These are phyloP conservation scores for Laothoe populi DNA, from an alignment of 2,888 invertebrate species.

Conservation along the genomic window DNA sequence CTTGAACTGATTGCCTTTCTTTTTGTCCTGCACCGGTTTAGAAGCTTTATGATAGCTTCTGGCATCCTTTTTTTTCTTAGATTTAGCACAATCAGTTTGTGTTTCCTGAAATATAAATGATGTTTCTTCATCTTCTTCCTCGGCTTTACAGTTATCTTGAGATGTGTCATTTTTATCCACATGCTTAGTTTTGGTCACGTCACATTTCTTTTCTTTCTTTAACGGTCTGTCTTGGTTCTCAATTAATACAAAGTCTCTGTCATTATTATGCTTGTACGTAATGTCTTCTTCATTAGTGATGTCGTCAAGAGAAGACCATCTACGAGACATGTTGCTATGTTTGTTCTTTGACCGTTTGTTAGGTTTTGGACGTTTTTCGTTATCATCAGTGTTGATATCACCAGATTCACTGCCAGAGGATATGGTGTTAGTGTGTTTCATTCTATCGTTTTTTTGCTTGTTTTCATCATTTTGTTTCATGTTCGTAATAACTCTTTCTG, in stretches of 20 bases:
- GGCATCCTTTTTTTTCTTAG: constrained; percentile 80
- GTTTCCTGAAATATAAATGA: constrained; percentile 69
- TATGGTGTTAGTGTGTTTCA: constrained; percentile 66
- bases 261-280: constrained; percentile 59
- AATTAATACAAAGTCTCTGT: constrained; percentile 78
- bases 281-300: constrained; percentile 72
- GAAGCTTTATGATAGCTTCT: constrained; percentile 65
- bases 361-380: constrained; percentile 69
- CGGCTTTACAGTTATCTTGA: constrained; percentile 63
- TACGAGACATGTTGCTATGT: constrained; percentile 74
- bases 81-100: constrained; percentile 61
- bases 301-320: constrained; percentile 86
- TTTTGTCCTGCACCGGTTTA: constrained; percentile 73
- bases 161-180: constrained; percentile 53
- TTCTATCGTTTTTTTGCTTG: constrained; percentile 71
- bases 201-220: constrained; percentile 71
- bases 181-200: constrained; percentile 56
- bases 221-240: constrained; percentile 72
- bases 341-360: constrained; percentile 76
- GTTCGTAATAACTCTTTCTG: constrained; percentile 62
- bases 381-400: constrained; percentile 73
- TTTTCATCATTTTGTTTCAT: constrained; percentile 64
- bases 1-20: constrained; percentile 74
- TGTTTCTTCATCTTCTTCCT: constrained; percentile 66
- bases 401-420: constrained; percentile 82